Evolutionary conservation across 2,797 vertebrate genomes (phyloP).

Genomic region (Argya squamiceps): DNA sequence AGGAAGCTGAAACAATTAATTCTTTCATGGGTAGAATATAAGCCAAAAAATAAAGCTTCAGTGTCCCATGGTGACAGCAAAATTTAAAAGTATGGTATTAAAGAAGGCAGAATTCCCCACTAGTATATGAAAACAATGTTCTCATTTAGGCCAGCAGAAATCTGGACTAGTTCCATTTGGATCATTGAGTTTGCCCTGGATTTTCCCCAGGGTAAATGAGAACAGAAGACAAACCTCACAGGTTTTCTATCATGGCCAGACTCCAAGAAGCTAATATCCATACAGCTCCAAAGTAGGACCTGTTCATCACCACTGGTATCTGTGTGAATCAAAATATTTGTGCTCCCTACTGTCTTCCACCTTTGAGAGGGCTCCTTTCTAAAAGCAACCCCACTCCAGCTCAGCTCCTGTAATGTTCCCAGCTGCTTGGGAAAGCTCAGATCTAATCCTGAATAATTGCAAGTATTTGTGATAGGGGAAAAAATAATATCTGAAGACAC

Average conservation of each 20-base stretch:
- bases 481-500: background rate
- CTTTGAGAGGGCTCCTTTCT: background rate
- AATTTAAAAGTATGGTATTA: constrained; percentile 8
- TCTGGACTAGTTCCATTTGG: constrained; percentile 18
- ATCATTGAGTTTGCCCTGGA: background rate
- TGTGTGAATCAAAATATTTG: background rate
- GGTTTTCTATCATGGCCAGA: background rate
- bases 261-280: background rate
- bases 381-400: background rate
- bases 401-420: background rate
- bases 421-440: background rate
- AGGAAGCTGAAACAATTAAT: constrained; percentile 51
- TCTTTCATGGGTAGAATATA: constrained; percentile 21
- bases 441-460: background rate
- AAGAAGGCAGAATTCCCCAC: constrained; percentile 12
- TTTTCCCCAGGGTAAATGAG: constrained; percentile 6
- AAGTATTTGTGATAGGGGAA: background rate
- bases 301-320: background rate
- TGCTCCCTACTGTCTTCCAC: background rate
- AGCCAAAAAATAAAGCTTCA: constrained; percentile 23
- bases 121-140: background rate
- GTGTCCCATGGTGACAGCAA: constrained; percentile 39
- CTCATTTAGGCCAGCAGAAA: constrained; percentile 27
- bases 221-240: background rate
- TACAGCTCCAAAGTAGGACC: background rate